phyloP scores from a whole-genome alignment of 2,113 vertebrate species.

The Lamprologus callipterus region DNA sequence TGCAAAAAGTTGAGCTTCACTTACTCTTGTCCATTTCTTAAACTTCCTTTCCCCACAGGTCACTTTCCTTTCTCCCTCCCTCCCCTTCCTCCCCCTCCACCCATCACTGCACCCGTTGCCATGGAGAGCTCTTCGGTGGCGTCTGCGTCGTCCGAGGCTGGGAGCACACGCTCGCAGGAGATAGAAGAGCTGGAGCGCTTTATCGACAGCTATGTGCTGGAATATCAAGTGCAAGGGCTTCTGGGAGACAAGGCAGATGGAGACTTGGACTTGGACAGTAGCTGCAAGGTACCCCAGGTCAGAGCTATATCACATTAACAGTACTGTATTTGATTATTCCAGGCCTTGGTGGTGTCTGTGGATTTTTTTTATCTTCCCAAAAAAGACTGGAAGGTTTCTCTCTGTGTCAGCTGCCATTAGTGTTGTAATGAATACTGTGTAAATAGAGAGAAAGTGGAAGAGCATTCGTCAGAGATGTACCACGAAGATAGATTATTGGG shows the following conservation, averaged over 20 bases:
- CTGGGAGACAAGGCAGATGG: conserved; percentile 82
- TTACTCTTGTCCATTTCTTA: neutral
- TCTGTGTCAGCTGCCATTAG: neutral
- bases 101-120: conserved; percentile 37
- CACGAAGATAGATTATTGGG: neutral
- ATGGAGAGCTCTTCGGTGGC: conserved; percentile 97
- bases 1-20: neutral
- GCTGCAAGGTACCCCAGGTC: conserved; percentile 83
- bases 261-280: conserved; percentile 79
- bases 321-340: neutral
- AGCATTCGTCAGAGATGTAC: neutral
- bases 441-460: neutral
- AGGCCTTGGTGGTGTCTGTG: neutral
- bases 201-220: conserved; percentile 96
- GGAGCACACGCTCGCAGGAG: conserved; percentile 95
- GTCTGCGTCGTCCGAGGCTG: conserved; percentile 90
- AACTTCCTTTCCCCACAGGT: conserved; percentile 19
- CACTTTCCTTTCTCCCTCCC: conserved; percentile 26
- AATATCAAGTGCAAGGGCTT: conserved; percentile 96
- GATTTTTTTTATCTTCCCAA: neutral
- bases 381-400: neutral
- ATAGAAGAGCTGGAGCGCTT: conserved; percentile 96
- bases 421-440: neutral
- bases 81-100: neutral
- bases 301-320: neutral